Percentiles rank a stretch among this genome's conserved stretches.
Conservation (phyloP, 2,113 vertebrate genomes). For the Connochaetes taurinus region DNA sequence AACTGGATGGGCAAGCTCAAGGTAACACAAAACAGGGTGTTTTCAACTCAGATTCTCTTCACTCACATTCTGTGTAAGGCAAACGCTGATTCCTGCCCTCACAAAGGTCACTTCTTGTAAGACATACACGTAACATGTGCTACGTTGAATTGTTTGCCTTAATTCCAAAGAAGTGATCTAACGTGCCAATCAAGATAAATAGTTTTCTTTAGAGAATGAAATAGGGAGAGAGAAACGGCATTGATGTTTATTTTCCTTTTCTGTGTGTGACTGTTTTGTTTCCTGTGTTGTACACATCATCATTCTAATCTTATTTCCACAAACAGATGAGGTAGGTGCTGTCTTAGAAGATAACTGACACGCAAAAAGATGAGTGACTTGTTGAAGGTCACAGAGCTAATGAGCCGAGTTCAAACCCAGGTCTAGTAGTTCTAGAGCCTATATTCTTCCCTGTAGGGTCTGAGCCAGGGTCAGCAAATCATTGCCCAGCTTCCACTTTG, state of each 20-base stretch:
- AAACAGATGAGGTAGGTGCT: background rate
- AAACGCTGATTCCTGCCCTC: background rate
- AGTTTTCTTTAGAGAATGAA: background rate
- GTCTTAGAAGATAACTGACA: background rate
- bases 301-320: background rate
- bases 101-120: background rate
- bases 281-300: background rate
- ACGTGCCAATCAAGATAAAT: constrained; percentile 16
- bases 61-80: background rate
- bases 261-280: background rate
- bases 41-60: background rate
- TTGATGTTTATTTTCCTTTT: background rate
- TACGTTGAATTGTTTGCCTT: background rate
- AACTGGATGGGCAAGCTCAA: constrained; percentile 92
- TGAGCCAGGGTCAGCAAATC: background rate
- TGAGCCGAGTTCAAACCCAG: background rate
- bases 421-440: background rate
- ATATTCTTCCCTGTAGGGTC: background rate
- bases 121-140: background rate
- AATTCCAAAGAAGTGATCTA: background rate
- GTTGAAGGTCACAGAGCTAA: background rate
- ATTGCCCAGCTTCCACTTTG: background rate
- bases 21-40: constrained; percentile 76
- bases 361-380: background rate
- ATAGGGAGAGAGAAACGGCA: background rate